Evolutionary conservation across 2,888 invertebrate genomes (phyloP).

Genomic region (Adelphocoris suturalis): DNA sequence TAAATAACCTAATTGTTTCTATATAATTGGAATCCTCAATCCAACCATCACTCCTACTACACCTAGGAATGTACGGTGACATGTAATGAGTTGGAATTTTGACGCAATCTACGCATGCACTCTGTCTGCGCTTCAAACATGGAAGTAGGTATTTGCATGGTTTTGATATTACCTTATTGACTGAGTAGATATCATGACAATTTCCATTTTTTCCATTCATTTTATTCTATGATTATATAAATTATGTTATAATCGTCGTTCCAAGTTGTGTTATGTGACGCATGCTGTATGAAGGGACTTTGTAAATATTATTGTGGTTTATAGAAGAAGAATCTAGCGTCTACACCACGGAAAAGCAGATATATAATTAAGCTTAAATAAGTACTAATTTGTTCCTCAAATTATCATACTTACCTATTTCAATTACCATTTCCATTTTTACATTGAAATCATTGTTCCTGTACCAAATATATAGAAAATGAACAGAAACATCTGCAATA

Average conservation of each 20-base stretch:
- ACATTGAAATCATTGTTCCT: too few relatives aligned
- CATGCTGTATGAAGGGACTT: background rate
- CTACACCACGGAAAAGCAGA: too few relatives aligned
- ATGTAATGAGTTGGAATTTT: conserved; percentile 66
- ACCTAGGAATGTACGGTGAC: conserved; percentile 48
- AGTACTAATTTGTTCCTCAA: too few relatives aligned
- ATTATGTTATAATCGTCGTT: background rate
- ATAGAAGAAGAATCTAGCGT: too few relatives aligned
- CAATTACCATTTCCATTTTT: too few relatives aligned
- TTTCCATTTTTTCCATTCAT: background rate
- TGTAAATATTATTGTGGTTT: background rate
- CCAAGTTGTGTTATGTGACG: background rate
- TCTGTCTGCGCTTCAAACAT: conserved; percentile 73
- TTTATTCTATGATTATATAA: background rate
- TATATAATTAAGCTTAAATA: too few relatives aligned
- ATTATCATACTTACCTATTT: too few relatives aligned
- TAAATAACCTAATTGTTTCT: background rate
- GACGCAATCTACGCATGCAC: conserved; percentile 72
- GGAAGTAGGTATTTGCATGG: conserved; percentile 73
- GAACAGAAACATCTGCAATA: too few relatives aligned
- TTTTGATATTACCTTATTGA: conserved; percentile 37
- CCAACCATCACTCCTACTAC: conserved; percentile 40
- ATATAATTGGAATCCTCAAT: conserved; percentile 15
- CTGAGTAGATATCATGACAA: conserved; percentile 7
- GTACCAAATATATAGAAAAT: too few relatives aligned